These are phyloP conservation scores for Kryptopterus vitreolus DNA, from an alignment of 2,797 vertebrate species.

Conservation along the genomic window DNA sequence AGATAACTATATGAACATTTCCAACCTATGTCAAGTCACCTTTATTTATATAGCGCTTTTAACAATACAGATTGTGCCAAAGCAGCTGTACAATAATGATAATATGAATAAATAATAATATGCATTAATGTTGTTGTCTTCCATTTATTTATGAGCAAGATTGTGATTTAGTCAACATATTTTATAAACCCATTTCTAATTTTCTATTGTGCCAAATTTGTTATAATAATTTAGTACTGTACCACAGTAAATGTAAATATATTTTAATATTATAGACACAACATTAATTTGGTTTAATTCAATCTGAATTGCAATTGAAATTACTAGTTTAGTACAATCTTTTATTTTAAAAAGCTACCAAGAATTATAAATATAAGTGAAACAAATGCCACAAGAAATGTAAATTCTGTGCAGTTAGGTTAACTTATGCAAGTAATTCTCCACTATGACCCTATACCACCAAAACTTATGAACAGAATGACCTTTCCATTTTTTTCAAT, in stretches of 20 bases:
- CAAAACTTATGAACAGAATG: conserved; percentile 47
- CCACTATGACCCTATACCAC: not conserved
- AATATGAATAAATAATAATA: not conserved
- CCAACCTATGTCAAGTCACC: too few relatives aligned
- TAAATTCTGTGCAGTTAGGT: conserved; percentile 46
- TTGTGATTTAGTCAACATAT: not conserved
- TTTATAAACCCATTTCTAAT: not conserved
- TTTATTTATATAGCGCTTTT: too few relatives aligned
- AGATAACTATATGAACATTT: too few relatives aligned
- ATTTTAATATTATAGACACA: not conserved
- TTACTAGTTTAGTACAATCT: not conserved
- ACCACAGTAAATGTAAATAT: not conserved
- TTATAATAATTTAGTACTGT: not conserved
- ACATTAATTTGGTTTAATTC: too few relatives aligned
- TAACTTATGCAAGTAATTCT: not conserved
- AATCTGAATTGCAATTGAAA: not conserved
- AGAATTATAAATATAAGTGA: conserved; percentile 9
- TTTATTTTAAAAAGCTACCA: not conserved
- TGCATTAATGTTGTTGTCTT: not conserved
- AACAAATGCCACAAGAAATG: conserved; percentile 47
- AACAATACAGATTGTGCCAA: too few relatives aligned
- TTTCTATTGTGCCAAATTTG: not conserved
- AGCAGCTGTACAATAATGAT: too few relatives aligned
- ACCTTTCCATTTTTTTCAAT: conserved; percentile 49
- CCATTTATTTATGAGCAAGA: not conserved